A percentile compares a stretch with the other conserved stretches of the same genome.
phyloP scores from a whole-genome alignment of 2,113 vertebrate genomes.

The Tympanuchus pallidicinctus region DNA sequence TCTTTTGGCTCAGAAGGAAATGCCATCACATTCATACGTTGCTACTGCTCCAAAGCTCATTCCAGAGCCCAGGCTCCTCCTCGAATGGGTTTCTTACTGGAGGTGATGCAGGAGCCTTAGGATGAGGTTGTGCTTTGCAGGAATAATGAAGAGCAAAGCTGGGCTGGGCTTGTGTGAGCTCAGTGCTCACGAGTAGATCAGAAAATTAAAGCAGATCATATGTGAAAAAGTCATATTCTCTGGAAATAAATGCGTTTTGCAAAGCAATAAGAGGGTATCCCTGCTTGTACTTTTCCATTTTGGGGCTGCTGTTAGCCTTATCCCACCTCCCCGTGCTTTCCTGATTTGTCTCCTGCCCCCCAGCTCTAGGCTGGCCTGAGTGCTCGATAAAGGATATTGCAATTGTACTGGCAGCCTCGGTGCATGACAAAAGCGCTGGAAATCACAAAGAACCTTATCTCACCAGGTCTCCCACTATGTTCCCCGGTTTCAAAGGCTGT shows the following conservation, averaged over 20 bases:
- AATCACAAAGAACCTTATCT: constrained; percentile 52
- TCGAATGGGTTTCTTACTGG: constrained; percentile 30
- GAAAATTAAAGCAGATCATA: not conserved
- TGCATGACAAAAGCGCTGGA: constrained; percentile 59
- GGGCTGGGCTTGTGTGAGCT: not conserved
- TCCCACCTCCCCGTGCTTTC: not conserved
- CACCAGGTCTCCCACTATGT: constrained; percentile 20
- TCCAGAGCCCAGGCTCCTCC: constrained; percentile 17
- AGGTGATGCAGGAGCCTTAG: constrained; percentile 16
- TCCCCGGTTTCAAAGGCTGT: not conserved
- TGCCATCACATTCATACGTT: constrained; percentile 27
- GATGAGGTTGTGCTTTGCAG: constrained; percentile 27
- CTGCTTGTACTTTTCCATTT: not conserved
- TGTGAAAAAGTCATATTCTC: not conserved
- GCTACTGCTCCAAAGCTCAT: constrained; percentile 52
- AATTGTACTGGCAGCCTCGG: not conserved
- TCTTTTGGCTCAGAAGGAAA: constrained; percentile 56
- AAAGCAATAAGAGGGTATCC: not conserved
- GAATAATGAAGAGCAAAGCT: not conserved
- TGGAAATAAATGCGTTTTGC: not conserved
- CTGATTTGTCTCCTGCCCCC: not conserved
- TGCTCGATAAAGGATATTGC: not conserved
- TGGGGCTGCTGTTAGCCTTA: not conserved
- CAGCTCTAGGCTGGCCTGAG: not conserved
- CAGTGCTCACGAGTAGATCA: not conserved